Percentiles rank a stretch among this genome's conserved stretches.
These are phyloP conservation scores for Kradibia gibbosae DNA, from an alignment of 1,140 invertebrate species.

Conservation along the genomic window DNA sequence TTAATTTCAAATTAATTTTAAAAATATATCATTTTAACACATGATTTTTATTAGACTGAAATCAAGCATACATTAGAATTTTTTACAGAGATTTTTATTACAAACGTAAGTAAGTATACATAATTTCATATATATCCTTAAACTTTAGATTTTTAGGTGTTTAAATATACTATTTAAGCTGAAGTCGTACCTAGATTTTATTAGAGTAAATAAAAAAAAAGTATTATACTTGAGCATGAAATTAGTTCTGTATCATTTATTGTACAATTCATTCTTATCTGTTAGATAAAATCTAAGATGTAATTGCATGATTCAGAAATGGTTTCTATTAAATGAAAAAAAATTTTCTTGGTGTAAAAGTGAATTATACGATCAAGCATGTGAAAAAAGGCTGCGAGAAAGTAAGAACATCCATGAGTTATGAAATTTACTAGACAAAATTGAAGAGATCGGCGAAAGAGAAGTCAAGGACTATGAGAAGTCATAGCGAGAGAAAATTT, in stretches of 20 bases:
- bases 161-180: no score
- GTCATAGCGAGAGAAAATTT: neutral
- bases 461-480: neutral
- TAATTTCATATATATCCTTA: no score
- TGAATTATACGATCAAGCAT: neutral
- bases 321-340: neutral
- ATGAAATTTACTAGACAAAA: neutral
- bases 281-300: neutral
- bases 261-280: neutral
- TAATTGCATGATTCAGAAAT: neutral
- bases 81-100: no score
- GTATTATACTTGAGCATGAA: neutral
- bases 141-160: no score
- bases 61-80: no score
- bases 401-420: neutral
- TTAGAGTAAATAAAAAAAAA: no score
- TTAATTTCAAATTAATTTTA: no score
- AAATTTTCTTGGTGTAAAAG: neutral
- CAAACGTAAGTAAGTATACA: no score
- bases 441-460: neutral
- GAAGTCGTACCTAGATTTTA: no score
- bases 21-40: no score
- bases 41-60: no score
- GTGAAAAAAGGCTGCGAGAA: neutral
- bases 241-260: neutral